Evolutionary conservation across 2,797 vertebrate species (phyloP).

Genomic region (Paramormyrops hopkinsi): DNA sequence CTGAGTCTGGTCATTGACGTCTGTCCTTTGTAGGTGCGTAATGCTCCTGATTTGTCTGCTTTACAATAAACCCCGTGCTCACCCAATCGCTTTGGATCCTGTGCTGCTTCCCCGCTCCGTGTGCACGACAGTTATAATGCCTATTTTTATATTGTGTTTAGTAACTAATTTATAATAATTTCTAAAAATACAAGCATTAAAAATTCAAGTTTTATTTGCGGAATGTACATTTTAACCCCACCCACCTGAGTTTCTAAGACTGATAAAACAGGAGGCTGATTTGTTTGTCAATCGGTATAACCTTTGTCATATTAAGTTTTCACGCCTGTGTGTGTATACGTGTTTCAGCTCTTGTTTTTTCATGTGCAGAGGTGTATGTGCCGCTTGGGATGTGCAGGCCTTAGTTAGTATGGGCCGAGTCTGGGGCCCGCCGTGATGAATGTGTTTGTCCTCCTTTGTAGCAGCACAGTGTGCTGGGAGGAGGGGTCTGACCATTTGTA

Average conservation of each 20-base stretch:
- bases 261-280: not conserved
- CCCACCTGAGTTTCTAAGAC: not conserved
- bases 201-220: not conserved
- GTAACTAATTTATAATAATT: not conserved
- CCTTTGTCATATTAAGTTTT: not conserved
- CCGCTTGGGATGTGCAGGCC: not conserved
- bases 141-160: not conserved
- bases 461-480: not conserved
- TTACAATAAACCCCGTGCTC: not conserved
- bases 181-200: not conserved
- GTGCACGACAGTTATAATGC: not conserved
- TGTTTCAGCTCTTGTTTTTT: not conserved
- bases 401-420: not conserved
- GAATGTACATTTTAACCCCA: not conserved
- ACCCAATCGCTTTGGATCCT: not conserved
- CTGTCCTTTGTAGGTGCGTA: not conserved
- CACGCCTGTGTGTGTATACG: not conserved
- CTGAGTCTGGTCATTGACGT: not conserved
- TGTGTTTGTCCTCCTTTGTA: not conserved
- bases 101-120: not conserved
- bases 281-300: not conserved
- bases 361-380: not conserved
- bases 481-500: not conserved
- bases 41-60: not conserved
- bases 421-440: not conserved